phyloP scores from a whole-genome alignment of 1,140 invertebrate genomes.

The Pomacea maculata region DNA sequence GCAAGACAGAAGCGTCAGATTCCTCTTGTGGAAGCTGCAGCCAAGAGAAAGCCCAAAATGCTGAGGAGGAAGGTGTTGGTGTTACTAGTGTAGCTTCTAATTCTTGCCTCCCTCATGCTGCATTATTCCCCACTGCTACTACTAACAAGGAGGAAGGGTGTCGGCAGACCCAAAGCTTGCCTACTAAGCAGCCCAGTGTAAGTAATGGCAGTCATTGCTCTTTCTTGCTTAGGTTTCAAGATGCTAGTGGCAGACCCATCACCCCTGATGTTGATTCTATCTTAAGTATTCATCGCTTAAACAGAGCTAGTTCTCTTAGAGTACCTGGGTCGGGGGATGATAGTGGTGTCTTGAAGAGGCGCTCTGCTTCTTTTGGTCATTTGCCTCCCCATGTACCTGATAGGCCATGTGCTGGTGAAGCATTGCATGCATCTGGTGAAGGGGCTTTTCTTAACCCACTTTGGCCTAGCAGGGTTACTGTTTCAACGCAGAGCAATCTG shows the following conservation, averaged over 20 bases:
- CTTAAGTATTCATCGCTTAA: not conserved
- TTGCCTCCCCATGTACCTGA: slow-evolving; percentile 1
- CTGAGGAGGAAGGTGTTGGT: slow-evolving; percentile 24
- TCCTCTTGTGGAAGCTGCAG: not conserved
- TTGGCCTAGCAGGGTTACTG: slow-evolving; percentile 4
- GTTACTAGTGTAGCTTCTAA: slow-evolving; percentile 29
- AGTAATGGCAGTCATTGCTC: slow-evolving; percentile 3
- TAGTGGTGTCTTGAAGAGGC: slow-evolving; percentile 6
- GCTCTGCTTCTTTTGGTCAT: slow-evolving; percentile 23
- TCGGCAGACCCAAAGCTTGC: slow-evolving; percentile 21
- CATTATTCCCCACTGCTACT: slow-evolving; percentile 27
- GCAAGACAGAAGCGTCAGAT: slow-evolving; percentile 14
- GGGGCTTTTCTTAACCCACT: slow-evolving; percentile 14
- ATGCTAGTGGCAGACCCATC: slow-evolving; percentile 10
- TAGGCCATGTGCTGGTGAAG: not conserved
- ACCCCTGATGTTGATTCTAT: not conserved
- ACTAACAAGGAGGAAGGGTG: slow-evolving; percentile 27
- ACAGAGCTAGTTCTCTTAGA: slow-evolving; percentile 24
- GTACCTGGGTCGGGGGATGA: not conserved
- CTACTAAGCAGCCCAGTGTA: slow-evolving; percentile 14
- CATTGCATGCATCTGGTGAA: slow-evolving; percentile 8
- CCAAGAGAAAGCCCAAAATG: slow-evolving; percentile 4
- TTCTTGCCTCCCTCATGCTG: not conserved
- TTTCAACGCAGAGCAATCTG: slow-evolving; percentile 7
- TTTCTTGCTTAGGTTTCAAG: slow-evolving; percentile 12